Conservation (phyloP, 2,797 vertebrate species). For the Amblyraja radiata region DNA sequence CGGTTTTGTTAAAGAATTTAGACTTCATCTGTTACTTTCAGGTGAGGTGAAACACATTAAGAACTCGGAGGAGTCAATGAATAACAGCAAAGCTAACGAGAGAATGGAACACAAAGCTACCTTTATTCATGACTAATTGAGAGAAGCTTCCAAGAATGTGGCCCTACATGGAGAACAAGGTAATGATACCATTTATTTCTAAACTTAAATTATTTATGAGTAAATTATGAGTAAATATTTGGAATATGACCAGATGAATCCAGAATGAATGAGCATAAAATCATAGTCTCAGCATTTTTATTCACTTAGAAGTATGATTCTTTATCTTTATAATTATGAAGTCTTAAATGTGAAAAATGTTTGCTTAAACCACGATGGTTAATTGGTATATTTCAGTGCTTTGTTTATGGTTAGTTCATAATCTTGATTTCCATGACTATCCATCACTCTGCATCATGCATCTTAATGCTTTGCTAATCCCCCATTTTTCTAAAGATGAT, state of each 20-base stretch:
- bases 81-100: conserved; percentile 40
- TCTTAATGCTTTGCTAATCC: not conserved
- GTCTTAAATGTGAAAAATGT: not conserved
- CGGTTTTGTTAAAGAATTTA: not conserved
- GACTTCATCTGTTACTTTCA: conserved; percentile 47
- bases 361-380: not conserved
- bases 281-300: not conserved
- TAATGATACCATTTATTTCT: conserved; percentile 44
- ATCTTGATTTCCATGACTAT: not conserved
- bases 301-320: not conserved
- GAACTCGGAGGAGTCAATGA: conserved; percentile 51
- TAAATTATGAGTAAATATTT: not conserved
- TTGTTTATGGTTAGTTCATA: not conserved
- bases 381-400: not conserved
- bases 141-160: conserved; percentile 46
- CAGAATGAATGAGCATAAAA: not conserved
- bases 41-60: conserved; percentile 54
- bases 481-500: not conserved
- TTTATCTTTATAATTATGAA: not conserved
- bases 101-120: conserved; percentile 50
- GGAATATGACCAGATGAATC: not conserved
- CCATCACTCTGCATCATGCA: not conserved
- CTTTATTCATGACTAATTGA: conserved; percentile 51
- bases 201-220: not conserved
- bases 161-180: conserved; percentile 52